These are phyloP conservation scores for Oplegnathus fasciatus DNA, from an alignment of 2,113 vertebrate genomes.

Conservation along the genomic window DNA sequence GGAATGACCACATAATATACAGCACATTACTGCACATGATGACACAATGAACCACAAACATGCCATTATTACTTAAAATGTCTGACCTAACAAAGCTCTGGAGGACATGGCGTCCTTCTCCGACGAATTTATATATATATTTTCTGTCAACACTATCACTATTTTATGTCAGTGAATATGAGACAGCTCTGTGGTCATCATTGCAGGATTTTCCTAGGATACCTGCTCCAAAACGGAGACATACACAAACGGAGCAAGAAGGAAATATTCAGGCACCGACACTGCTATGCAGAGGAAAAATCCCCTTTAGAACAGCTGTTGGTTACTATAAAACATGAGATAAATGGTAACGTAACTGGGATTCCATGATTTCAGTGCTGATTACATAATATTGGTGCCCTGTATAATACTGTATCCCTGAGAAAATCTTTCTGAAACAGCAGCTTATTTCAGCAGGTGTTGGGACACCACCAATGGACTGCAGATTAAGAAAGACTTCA, in stretches of 20 bases:
- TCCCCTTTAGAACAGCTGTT: slow-evolving; percentile 63
- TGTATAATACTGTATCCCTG: slow-evolving; percentile 18
- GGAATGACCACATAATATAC: slow-evolving; percentile 30
- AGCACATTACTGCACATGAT: slow-evolving; percentile 41
- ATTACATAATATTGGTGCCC: slow-evolving; percentile 51
- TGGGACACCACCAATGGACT: slow-evolving; percentile 9
- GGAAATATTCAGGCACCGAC: slow-evolving; percentile 52
- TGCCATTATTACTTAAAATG: slow-evolving; percentile 36
- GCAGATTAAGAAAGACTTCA: slow-evolving; percentile 34
- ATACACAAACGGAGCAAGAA: slow-evolving; percentile 47
- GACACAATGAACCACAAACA: slow-evolving; percentile 57
- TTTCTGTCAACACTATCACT: slow-evolving; percentile 46
- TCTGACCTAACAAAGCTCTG: slow-evolving; percentile 52
- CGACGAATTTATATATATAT: slow-evolving; percentile 18
- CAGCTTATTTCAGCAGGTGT: slow-evolving; percentile 36
- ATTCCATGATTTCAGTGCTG: slow-evolving; percentile 70
- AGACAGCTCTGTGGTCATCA: slow-evolving; percentile 48
- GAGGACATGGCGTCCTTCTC: slow-evolving; percentile 6
- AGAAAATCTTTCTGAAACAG: slow-evolving; percentile 16
- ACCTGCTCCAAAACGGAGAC: slow-evolving; percentile 67
- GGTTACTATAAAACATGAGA: slow-evolving; percentile 70
- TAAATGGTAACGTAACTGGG: slow-evolving; percentile 48
- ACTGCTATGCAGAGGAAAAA: slow-evolving; percentile 48
- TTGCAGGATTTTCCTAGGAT: slow-evolving; percentile 65
- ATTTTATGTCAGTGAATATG: slow-evolving; percentile 48